These are phyloP conservation scores for Rhopalosiphum nymphaeae DNA, from an alignment of 2,888 invertebrate species.

Conservation along the genomic window DNA sequence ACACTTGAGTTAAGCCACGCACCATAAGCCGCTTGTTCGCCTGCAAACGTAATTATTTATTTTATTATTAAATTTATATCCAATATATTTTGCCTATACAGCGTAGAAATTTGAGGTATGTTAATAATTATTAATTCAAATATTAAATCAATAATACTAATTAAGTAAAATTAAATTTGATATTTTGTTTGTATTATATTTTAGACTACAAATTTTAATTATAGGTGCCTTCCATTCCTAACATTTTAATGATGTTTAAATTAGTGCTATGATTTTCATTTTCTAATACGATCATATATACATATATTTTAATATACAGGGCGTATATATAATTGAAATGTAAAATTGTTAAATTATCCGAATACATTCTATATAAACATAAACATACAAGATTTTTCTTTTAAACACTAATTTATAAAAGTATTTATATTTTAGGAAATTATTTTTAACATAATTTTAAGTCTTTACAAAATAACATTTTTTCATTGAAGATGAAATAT, in stretches of 20 bases:
- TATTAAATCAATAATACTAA: slow-evolving; percentile 64
- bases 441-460: not conserved
- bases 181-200: not conserved
- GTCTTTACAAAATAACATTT: not conserved
- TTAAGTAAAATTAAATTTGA: not conserved
- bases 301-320: not conserved
- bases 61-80: not conserved
- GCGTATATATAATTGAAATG: not conserved
- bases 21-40: slow-evolving; percentile 89
- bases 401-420: not conserved
- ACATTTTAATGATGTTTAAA: slow-evolving; percentile 1
- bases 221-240: not conserved
- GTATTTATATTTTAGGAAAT: not conserved
- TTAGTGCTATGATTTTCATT: not conserved
- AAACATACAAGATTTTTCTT: not conserved
- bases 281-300: not conserved
- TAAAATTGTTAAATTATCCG: not conserved
- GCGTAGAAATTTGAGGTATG: not conserved
- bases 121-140: slow-evolving; percentile 66
- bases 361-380: not conserved
- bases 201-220: not conserved
- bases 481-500: not conserved
- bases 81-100: not conserved
- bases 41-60: slow-evolving; percentile 71
- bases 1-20: slow-evolving; percentile 90